Percentiles rank a stretch among this genome's conserved stretches.
These are phyloP conservation scores for Parnassius mnemosyne DNA, from an alignment of 2,888 invertebrate species.

Conservation along the genomic window DNA sequence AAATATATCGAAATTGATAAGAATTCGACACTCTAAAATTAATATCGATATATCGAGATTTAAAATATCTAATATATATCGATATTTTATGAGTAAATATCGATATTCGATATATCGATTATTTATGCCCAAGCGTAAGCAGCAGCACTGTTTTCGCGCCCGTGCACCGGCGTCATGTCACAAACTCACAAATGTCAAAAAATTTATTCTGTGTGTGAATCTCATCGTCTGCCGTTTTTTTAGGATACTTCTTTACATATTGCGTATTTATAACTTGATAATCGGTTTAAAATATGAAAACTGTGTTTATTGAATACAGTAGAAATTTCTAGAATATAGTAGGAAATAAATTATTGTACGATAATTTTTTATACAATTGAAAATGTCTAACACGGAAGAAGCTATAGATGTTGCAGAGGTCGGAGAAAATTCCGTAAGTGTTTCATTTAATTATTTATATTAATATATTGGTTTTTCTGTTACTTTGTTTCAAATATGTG, in stretches of 20 bases:
- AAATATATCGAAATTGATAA: no score
- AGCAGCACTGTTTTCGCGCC: conserved; percentile 16
- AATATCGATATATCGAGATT: no score
- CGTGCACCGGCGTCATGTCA: conserved; percentile 22
- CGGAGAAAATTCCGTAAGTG: conserved; percentile 86
- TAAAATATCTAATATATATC: no score
- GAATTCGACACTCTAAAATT: no score
- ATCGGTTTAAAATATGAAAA: neutral
- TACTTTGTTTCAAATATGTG: conserved; percentile 1
- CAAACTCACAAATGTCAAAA: neutral
- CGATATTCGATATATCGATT: no score
- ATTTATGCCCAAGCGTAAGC: no score
- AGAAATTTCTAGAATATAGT: neutral
- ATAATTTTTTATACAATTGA: conserved; percentile 21
- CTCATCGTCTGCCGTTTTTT: no score
- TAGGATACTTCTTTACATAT: no score
- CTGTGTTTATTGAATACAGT: neutral
- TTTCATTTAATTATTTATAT: conserved; percentile 11
- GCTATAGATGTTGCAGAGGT: conserved; percentile 82
- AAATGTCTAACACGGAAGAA: conserved; percentile 83
- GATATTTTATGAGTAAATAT: no score
- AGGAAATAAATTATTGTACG: conserved; percentile 3
- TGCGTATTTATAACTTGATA: neutral
- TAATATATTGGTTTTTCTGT: conserved; percentile 14
- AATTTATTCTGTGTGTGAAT: no score